These are phyloP conservation scores for Mylabris sibirica DNA, from an alignment of 2,888 invertebrate species.

Conservation along the genomic window DNA sequence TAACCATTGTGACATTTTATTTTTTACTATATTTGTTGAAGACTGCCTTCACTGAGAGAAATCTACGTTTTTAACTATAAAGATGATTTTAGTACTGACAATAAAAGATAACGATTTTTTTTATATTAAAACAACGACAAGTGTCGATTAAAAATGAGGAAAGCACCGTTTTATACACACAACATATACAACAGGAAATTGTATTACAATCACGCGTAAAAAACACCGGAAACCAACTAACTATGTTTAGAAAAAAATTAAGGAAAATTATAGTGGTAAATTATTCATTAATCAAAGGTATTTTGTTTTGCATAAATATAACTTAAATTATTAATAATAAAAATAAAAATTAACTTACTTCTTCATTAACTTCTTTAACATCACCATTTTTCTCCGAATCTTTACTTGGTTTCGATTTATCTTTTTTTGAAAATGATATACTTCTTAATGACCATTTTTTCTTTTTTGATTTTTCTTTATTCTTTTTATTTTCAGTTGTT, in stretches of 20 bases:
- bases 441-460: conserved; percentile 91
- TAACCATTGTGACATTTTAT: too few species aligned
- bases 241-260: conserved; percentile 21
- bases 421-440: conserved; percentile 87
- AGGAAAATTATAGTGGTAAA: conserved; percentile 20
- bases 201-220: conserved; percentile 50
- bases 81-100: background rate
- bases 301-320: conserved; percentile 8
- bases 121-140: conserved; percentile 12
- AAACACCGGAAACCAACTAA: conserved; percentile 39
- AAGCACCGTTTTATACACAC: conserved; percentile 4
- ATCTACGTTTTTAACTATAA: background rate
- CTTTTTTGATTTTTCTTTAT: conserved; percentile 66
- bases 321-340: too few species aligned
- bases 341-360: conserved; percentile 62
- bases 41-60: too few species aligned
- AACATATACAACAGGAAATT: conserved; percentile 45
- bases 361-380: conserved; percentile 69
- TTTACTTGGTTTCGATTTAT: conserved; percentile 84
- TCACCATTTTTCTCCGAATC: conserved; percentile 67
- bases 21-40: too few species aligned
- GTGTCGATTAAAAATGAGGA: conserved; percentile 27
- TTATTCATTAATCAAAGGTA: conserved; percentile 12
- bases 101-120: background rate
- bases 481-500: conserved; percentile 51